These are phyloP conservation scores for Rhyzopertha dominica DNA, from an alignment of 1,140 invertebrate genomes.

Conservation along the genomic window DNA sequence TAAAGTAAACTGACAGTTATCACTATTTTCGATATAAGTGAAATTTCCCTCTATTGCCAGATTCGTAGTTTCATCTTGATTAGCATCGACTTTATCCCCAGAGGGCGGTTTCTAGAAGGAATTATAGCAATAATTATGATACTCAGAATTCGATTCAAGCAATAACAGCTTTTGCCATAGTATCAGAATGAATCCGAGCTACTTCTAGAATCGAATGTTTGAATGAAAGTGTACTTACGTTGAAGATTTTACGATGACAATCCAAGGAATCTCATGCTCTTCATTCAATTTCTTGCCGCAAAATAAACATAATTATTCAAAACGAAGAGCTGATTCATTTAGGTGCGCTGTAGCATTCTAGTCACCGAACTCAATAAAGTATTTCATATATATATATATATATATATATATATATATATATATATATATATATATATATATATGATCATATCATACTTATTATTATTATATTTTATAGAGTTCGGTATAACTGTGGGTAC, in stretches of 20 bases:
- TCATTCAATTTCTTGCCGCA: slow-evolving; percentile 22
- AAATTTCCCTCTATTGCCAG: slow-evolving; percentile 25
- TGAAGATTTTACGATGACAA: slow-evolving; percentile 27
- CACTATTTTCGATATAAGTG: slow-evolving; percentile 25
- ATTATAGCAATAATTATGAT: slow-evolving; percentile 36
- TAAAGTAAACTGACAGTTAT: slow-evolving; percentile 10
- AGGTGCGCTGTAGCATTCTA: slow-evolving; percentile 21
- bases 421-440: too few species aligned
- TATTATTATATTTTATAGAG: too few species aligned
- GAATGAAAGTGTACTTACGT: slow-evolving; percentile 32
- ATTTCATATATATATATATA: too few species aligned
- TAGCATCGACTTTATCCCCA: slow-evolving; percentile 39
- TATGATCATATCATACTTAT: too few species aligned
- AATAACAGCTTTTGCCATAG: slow-evolving; percentile 34
- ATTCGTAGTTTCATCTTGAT: slow-evolving; percentile 6
- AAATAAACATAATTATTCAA: slow-evolving; percentile 34
- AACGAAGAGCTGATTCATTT: slow-evolving; percentile 26
- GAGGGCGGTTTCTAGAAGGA: slow-evolving; percentile 25
- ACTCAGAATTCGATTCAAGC: slow-evolving; percentile 32
- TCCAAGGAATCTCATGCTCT: slow-evolving; percentile 14
- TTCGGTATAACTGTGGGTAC: too few species aligned
- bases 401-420: too few species aligned
- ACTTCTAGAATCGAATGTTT: slow-evolving; percentile 28
- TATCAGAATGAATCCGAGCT: slow-evolving; percentile 34
- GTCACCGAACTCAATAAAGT: too few species aligned